Evolutionary conservation across 2,888 invertebrate genomes (phyloP).

Genomic region (Cryptophagus acutangulus): DNA sequence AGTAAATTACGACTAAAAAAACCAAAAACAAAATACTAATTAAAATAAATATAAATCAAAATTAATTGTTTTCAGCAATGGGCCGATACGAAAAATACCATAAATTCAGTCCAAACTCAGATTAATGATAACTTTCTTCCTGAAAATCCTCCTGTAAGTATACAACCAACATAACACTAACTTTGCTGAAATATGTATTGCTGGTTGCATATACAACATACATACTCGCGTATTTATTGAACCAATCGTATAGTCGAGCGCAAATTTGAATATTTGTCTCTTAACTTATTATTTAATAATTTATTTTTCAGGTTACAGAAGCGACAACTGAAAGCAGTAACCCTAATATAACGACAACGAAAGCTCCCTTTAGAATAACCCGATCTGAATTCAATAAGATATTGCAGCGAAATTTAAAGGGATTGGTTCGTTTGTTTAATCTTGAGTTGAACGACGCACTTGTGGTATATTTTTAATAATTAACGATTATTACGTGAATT

Average conservation of each 20-base stretch:
- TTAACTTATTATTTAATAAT: constrained; percentile 2
- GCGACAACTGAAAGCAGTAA: constrained; percentile 34
- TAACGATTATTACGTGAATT: constrained; percentile 3
- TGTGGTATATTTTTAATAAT: constrained; percentile 39
- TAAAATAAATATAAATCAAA: constrained; percentile 4
- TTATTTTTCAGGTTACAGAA: constrained; percentile 22
- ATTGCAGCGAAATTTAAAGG: constrained; percentile 49
- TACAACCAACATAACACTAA: too few species aligned
- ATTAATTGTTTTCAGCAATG: constrained; percentile 46
- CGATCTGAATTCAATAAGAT: constrained; percentile 45
- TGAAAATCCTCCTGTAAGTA: constrained; percentile 42
- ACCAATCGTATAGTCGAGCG: not conserved
- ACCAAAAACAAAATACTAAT: constrained; percentile 8
- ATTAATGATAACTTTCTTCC: constrained; percentile 46
- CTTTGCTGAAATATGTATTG: too few species aligned
- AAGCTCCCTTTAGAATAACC: constrained; percentile 45
- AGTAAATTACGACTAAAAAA: constrained; percentile 24
- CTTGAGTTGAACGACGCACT: constrained; percentile 52
- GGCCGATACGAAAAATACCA: constrained; percentile 50
- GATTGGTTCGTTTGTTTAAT: constrained; percentile 50
- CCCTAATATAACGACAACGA: constrained; percentile 41
- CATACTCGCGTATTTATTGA: not conserved
- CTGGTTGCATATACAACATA: too few species aligned
- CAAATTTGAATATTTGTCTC: not conserved
- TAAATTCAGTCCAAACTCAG: constrained; percentile 45